Conservation (phyloP, 2,797 vertebrate genomes). For the Fistularia tabacaria region DNA sequence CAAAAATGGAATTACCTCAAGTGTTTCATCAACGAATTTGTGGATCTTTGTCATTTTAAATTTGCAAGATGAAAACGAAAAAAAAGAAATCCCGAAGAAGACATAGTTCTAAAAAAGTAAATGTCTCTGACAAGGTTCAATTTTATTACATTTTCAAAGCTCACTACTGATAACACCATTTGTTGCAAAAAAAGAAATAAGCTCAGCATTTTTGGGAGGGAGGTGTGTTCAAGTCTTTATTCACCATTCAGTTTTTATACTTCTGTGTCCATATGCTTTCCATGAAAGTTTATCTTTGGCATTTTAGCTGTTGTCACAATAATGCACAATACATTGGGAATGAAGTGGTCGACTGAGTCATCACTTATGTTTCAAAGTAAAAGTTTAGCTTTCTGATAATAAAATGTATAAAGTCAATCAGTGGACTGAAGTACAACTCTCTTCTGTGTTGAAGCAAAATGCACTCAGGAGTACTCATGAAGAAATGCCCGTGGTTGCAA, state of each 20-base stretch:
- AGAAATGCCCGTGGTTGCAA: too few species aligned
- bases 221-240: constrained; percentile 12
- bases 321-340: too few species aligned
- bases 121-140: constrained; percentile 15
- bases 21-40: neutral
- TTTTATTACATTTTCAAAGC: constrained; percentile 42
- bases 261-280: too few species aligned
- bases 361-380: too few species aligned
- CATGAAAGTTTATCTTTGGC: too few species aligned
- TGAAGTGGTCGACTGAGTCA: too few species aligned
- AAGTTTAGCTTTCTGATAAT: too few species aligned
- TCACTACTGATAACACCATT: constrained; percentile 35
- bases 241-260: neutral
- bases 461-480: too few species aligned
- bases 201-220: constrained; percentile 28
- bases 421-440: too few species aligned
- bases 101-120: constrained; percentile 27
- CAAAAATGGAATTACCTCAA: constrained; percentile 5
- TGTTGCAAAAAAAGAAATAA: constrained; percentile 14
- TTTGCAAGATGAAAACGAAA: constrained; percentile 6
- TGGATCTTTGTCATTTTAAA: constrained; percentile 6
- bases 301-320: too few species aligned
- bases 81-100: constrained; percentile 21
- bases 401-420: too few species aligned
- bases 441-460: too few species aligned